Evolutionary conservation across 1,140 invertebrate species (phyloP).

Genomic region (Eumeta japonica): DNA sequence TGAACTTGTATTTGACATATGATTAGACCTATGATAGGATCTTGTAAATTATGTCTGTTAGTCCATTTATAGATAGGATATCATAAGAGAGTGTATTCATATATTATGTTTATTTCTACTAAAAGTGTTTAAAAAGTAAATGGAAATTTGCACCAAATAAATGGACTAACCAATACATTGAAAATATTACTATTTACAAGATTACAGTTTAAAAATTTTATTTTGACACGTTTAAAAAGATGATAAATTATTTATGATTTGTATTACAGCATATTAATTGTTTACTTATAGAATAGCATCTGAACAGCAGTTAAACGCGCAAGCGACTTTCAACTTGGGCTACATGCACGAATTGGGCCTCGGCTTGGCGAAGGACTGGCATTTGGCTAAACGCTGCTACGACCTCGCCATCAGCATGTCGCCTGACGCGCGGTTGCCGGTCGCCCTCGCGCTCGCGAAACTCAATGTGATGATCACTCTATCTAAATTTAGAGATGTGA

Average conservation of each 20-base stretch:
- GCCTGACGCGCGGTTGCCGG: conserved; percentile 91
- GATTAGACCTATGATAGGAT: too few relatives aligned
- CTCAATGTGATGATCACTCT: conserved; percentile 77
- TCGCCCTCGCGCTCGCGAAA: conserved; percentile 88
- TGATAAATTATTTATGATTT: neutral
- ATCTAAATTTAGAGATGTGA: conserved; percentile 71
- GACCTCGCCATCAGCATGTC: conserved; percentile 95
- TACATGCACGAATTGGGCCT: conserved; percentile 99
- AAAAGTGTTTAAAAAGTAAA: neutral
- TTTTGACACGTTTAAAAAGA: too few relatives aligned
- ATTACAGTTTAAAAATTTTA: too few relatives aligned
- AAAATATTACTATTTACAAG: too few relatives aligned
- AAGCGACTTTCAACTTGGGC: conserved; percentile 98
- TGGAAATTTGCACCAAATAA: neutral
- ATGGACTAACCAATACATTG: too few relatives aligned
- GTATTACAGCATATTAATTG: neutral
- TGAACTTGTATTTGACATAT: too few relatives aligned
- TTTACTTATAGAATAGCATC: conserved; percentile 77
- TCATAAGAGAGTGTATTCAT: too few relatives aligned
- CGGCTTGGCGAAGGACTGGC: conserved; percentile 79
- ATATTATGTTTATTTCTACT: too few relatives aligned
- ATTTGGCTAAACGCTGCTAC: conserved; percentile 89
- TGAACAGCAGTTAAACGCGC: conserved; percentile 93
- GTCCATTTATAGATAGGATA: too few relatives aligned
- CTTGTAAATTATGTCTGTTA: too few relatives aligned